Evolutionary conservation across 1,140 invertebrate species (phyloP).

Genomic region (Hyles vespertilio): DNA sequence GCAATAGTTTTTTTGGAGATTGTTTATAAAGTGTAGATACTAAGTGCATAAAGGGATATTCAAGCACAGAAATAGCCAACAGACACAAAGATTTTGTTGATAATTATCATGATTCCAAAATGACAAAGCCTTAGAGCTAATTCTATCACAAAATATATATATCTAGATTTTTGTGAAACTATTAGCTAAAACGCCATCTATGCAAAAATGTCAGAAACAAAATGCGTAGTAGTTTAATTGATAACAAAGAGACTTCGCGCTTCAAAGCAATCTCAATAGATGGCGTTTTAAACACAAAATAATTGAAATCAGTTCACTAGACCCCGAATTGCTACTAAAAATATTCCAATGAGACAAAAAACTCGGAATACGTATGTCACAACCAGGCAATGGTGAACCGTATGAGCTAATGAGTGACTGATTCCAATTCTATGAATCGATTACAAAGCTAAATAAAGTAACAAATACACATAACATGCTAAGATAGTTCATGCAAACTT

Average conservation of each 20-base stretch:
- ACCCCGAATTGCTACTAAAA: constrained; percentile 19
- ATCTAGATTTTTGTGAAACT: too few species aligned
- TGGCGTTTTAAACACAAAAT: constrained; percentile 53
- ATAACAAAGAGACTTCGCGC: constrained; percentile 4
- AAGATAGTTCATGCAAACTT: constrained; percentile 13
- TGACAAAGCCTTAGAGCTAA: too few species aligned
- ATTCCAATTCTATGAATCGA: constrained; percentile 47
- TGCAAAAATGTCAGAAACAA: constrained; percentile 6
- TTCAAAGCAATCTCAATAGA: constrained; percentile 41
- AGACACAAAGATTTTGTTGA: too few species aligned
- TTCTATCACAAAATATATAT: too few species aligned
- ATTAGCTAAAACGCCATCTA: constrained; percentile 47
- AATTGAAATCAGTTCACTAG: constrained; percentile 56
- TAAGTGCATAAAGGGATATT: too few species aligned
- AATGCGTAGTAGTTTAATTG: not conserved
- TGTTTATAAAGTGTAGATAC: too few species aligned
- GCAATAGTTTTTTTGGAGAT: too few species aligned
- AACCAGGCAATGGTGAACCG: constrained; percentile 42
- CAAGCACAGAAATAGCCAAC: too few species aligned
- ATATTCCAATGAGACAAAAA: constrained; percentile 55
- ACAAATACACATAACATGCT: constrained; percentile 7
- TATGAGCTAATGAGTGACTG: constrained; percentile 62
- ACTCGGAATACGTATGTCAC: constrained; percentile 18
- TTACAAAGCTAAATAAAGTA: constrained; percentile 24
- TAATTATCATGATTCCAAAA: too few species aligned